Conservation (phyloP, 2,797 vertebrate species). For the Nasua narica region DNA sequence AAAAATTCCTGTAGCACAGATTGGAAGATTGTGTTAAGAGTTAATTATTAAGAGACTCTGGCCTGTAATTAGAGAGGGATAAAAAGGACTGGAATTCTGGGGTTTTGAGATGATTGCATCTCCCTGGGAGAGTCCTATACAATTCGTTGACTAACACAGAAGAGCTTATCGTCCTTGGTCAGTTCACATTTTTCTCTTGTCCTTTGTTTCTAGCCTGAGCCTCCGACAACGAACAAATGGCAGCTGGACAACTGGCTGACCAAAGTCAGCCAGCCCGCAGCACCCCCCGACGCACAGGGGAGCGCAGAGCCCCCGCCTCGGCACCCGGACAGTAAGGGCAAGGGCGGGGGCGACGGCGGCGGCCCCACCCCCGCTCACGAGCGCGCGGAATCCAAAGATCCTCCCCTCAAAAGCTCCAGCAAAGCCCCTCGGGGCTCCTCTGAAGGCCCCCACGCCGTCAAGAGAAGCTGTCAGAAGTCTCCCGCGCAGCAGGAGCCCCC, state of each 20-base stretch:
- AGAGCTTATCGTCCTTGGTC: not conserved
- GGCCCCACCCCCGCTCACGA: constrained; percentile 52
- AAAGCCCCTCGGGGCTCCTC: constrained; percentile 62
- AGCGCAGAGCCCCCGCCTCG: constrained; percentile 6
- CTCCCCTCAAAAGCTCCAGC: constrained; percentile 65
- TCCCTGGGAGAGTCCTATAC: not conserved
- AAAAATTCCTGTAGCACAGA: not conserved
- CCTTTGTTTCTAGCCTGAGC: constrained; percentile 83
- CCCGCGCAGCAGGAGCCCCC: not conserved
- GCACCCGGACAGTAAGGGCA: constrained; percentile 72
- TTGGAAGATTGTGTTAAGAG: not conserved
- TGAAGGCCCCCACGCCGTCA: constrained; percentile 66
- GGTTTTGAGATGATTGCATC: not conserved
- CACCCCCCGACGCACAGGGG: constrained; percentile 77
- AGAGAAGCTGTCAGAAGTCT: constrained; percentile 78
- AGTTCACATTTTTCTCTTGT: constrained; percentile 18
- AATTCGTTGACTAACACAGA: not conserved
- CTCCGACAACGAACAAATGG: constrained; percentile 89
- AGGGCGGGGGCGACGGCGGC: not conserved
- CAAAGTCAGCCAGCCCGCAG: constrained; percentile 85
- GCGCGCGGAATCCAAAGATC: constrained; percentile 72
- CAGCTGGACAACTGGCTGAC: constrained; percentile 92
- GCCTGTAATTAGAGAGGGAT: not conserved
- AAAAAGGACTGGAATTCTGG: not conserved
- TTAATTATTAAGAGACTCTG: not conserved